Evolutionary conservation across 1,140 invertebrate genomes (phyloP).

Genomic region (Drosophila funebris): DNA sequence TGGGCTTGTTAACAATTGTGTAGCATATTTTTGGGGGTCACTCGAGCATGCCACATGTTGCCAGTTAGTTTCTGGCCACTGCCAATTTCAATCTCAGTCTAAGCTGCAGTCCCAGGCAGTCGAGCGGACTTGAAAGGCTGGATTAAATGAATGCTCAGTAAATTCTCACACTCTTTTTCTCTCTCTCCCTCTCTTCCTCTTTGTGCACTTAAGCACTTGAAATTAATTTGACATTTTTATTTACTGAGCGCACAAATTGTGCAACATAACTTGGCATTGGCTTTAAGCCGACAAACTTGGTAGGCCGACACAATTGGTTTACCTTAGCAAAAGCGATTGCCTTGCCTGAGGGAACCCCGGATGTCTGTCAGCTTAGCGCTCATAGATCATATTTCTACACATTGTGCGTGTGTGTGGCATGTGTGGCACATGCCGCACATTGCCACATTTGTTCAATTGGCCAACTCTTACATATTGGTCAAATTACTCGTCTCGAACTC

Average conservation of each 20-base stretch:
- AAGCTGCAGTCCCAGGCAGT: neutral
- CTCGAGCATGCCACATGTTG: slow-evolving; percentile 57
- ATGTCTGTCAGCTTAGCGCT: slow-evolving; percentile 51
- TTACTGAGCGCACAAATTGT: slow-evolving; percentile 32
- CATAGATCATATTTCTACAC: slow-evolving; percentile 51
- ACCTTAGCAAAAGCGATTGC: slow-evolving; percentile 3
- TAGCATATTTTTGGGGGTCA: slow-evolving; percentile 67
- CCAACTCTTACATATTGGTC: slow-evolving; percentile 21
- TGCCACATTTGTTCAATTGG: slow-evolving; percentile 57
- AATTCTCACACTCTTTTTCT: slow-evolving; percentile 24
- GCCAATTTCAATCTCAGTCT: neutral
- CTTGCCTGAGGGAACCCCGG: slow-evolving; percentile 5
- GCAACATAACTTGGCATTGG: slow-evolving; percentile 11
- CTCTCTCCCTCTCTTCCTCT: neutral
- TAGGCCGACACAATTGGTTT: slow-evolving; percentile 3
- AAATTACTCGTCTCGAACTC: slow-evolving; percentile 45
- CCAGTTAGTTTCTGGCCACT: slow-evolving; percentile 18
- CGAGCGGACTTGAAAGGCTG: slow-evolving; percentile 18
- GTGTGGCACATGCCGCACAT: neutral
- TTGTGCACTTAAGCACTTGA: slow-evolving; percentile 39
- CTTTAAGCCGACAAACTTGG: slow-evolving; percentile 8
- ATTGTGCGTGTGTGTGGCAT: neutral
- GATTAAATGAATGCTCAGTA: slow-evolving; percentile 29
- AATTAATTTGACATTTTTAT: slow-evolving; percentile 66
- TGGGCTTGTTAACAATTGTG: slow-evolving; percentile 55